Conservation (phyloP, 1,140 invertebrate species). For the Neotoxoptera formosana region DNA sequence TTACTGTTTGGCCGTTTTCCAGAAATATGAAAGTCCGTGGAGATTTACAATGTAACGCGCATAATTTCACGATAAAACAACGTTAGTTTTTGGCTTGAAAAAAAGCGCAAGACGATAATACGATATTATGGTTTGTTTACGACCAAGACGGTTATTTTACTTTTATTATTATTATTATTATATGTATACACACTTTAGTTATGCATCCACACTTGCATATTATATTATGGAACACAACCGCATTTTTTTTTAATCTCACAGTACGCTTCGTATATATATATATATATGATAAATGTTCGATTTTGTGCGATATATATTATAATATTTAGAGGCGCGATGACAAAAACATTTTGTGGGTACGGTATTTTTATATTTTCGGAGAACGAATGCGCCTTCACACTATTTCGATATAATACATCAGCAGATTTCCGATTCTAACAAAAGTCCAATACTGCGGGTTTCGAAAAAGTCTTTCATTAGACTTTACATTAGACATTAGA, state of each 20-base stretch:
- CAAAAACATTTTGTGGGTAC: neutral
- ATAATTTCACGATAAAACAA: conserved; percentile 22
- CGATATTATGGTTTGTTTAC: neutral
- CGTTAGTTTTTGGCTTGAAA: conserved; percentile 1
- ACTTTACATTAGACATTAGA: too few relatives aligned
- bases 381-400: neutral
- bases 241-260: neutral
- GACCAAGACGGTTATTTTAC: neutral
- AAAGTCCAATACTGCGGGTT: neutral
- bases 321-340: neutral
- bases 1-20: neutral
- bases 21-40: neutral
- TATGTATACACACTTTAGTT: neutral
- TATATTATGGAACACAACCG: neutral
- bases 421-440: neutral
- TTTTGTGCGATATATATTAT: neutral
- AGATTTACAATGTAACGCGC: conserved; percentile 21
- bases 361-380: neutral
- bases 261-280: neutral
- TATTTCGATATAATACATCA: too few relatives aligned
- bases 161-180: neutral
- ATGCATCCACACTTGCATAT: neutral
- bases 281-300: conserved; percentile 4
- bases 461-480: too few relatives aligned
- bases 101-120: neutral